These are phyloP conservation scores for Hippocampus mohnikei DNA, from an alignment of 2,113 vertebrate species.

Conservation along the genomic window DNA sequence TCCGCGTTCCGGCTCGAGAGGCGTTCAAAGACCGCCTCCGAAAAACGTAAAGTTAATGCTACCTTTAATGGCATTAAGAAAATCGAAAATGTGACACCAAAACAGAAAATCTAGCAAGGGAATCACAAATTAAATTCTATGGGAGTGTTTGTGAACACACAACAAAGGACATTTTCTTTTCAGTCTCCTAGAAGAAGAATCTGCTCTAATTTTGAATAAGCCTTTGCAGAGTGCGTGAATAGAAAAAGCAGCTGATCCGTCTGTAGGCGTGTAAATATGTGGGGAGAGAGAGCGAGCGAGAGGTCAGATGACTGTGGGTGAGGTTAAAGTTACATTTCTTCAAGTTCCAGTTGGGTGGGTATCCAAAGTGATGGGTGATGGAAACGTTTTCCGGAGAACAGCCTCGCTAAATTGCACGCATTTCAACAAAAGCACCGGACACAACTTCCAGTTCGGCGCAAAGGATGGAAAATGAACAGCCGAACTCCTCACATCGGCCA, in stretches of 20 bases:
- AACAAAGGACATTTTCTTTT: neutral
- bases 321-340: conserved; percentile 1
- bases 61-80: no score
- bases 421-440: neutral
- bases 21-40: no score
- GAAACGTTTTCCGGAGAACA: neutral
- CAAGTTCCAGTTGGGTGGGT: neutral
- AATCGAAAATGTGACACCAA: no score
- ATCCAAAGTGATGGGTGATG: conserved; percentile 4
- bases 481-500: neutral
- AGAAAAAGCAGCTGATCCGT: neutral
- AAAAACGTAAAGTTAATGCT: no score
- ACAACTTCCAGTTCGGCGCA: neutral
- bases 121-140: no score
- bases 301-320: neutral
- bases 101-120: no score
- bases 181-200: neutral
- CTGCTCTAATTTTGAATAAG: neutral
- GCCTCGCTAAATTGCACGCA: neutral
- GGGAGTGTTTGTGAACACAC: neutral
- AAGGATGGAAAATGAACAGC: neutral
- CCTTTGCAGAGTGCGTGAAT: neutral
- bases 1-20: no score
- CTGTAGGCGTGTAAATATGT: neutral
- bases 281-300: neutral